These are phyloP conservation scores for Eugnorisma glareosa DNA, from an alignment of 2,888 invertebrate genomes.

Conservation along the genomic window DNA sequence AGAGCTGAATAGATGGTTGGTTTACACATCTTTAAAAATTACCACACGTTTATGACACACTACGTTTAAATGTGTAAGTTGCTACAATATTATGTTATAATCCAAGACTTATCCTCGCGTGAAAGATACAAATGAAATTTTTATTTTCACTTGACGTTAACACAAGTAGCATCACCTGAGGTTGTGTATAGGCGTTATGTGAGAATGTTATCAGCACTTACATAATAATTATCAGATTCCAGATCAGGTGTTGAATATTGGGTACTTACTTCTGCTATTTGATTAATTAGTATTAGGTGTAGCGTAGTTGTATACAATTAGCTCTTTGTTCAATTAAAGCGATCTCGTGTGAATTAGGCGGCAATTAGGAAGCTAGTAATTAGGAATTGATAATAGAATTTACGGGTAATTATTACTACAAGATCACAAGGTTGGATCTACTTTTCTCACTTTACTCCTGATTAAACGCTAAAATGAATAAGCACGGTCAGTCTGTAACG, in stretches of 20 bases:
- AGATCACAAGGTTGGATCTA: not conserved
- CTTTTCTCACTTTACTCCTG: not conserved
- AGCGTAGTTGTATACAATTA: not conserved
- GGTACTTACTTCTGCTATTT: constrained; percentile 12
- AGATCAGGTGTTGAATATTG: not conserved
- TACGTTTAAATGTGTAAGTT: too few relatives aligned
- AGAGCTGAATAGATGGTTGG: too few relatives aligned
- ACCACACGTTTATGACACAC: too few relatives aligned
- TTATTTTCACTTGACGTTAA: not conserved
- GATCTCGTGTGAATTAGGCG: not conserved
- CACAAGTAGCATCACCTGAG: not conserved
- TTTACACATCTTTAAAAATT: too few relatives aligned
- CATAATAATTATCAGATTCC: not conserved
- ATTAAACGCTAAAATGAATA: not conserved
- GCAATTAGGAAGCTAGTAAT: constrained; percentile 1
- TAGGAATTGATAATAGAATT: not conserved
- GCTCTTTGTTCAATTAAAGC: constrained; percentile 7
- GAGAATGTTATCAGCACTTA: not conserved
- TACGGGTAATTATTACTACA: not conserved
- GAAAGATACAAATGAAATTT: not conserved
- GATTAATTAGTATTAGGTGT: constrained; percentile 20
- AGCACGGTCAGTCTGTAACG: not conserved
- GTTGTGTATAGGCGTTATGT: not conserved
- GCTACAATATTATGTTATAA: not conserved
- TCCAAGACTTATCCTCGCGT: not conserved